These are phyloP conservation scores for Doryteuthis pealeii DNA, from an alignment of 1,140 invertebrate species.

Conservation along the genomic window DNA sequence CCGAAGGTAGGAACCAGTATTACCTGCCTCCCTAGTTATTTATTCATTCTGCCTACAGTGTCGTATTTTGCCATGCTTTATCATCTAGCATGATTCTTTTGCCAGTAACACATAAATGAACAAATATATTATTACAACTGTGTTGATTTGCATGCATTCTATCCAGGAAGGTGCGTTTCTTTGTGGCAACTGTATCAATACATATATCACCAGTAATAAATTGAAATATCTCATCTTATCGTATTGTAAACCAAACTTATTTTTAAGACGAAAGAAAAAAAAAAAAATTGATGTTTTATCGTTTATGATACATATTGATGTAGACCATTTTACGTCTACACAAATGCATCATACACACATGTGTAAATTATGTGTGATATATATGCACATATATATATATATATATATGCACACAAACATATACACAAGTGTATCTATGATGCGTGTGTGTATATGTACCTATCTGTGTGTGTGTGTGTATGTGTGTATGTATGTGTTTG, in stretches of 20 bases:
- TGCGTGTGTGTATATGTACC: background rate
- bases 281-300: no score
- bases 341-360: no score
- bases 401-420: background rate
- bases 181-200: slow-evolving; percentile 11
- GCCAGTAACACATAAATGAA: background rate
- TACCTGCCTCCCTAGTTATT: slow-evolving; percentile 20
- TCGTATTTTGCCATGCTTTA: slow-evolving; percentile 15
- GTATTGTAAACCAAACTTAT: no score
- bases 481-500: background rate
- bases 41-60: slow-evolving; percentile 9
- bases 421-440: background rate
- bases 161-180: slow-evolving; percentile 7
- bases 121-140: slow-evolving; percentile 18
- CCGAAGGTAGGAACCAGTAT: slow-evolving; percentile 35
- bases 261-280: no score
- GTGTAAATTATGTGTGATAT: no score
- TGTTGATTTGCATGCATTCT: slow-evolving; percentile 20
- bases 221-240: no score
- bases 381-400: background rate
- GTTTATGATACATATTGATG: no score
- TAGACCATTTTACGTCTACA: no score
- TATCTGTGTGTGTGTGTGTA: background rate
- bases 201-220: background rate
- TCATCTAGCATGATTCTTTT: slow-evolving; percentile 9